These are phyloP conservation scores for Campylomormyrus numenius DNA, from an alignment of 2,113 vertebrate genomes.

Conservation along the genomic window DNA sequence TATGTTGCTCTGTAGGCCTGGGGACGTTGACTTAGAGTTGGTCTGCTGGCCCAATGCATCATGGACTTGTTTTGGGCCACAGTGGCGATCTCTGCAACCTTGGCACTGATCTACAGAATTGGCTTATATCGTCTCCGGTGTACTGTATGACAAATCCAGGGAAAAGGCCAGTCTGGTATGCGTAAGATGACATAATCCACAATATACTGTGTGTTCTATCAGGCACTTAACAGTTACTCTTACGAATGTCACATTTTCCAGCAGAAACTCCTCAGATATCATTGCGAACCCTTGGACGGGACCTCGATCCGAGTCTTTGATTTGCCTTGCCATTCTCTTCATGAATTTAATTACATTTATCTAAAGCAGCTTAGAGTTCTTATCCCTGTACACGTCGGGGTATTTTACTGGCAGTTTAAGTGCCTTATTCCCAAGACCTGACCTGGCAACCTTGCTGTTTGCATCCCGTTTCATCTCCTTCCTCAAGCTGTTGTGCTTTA, in stretches of 20 bases:
- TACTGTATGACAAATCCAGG: not conserved
- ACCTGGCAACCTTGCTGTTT: not conserved
- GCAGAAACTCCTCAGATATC: not conserved
- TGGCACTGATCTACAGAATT: not conserved
- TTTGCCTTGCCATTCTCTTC: not conserved
- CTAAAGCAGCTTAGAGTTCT: not conserved
- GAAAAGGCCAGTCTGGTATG: not conserved
- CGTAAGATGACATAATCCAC: not conserved
- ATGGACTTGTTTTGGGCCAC: not conserved
- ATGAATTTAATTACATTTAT: not conserved
- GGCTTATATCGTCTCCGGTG: not conserved
- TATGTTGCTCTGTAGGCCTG: not conserved
- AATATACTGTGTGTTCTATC: not conserved
- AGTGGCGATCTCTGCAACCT: not conserved
- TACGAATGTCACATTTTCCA: not conserved
- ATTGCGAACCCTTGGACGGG: not conserved
- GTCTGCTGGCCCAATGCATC: not conserved
- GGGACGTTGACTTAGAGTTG: not conserved
- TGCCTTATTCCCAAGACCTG: not conserved
- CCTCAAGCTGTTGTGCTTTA: not conserved
- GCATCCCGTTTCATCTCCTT: not conserved
- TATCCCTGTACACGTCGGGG: not conserved
- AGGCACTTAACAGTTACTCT: not conserved
- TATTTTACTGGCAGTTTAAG: not conserved
- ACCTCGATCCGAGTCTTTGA: not conserved